Conservation (phyloP, 2,113 vertebrate species). For the mouse (Mus musculus) region GRCm39 chr12:90099501-90100000, state of each 20-base stretch:
- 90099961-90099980: background rate
- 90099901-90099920: background rate
- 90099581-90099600: background rate
- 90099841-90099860: background rate
- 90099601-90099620: background rate
- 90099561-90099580: background rate
- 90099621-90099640: background rate
- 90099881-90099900: background rate
- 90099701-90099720: background rate
- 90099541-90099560: background rate
- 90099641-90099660: background rate
- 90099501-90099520: conserved; percentile 8
- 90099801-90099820: background rate
- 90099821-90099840: background rate
- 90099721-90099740: background rate
- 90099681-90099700: background rate
- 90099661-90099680: background rate
- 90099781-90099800: background rate
- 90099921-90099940: background rate
- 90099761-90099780: background rate
- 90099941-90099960: background rate
- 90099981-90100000: background rate
- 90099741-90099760: background rate
- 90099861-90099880: background rate
- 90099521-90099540: conserved; percentile 26